Base-by-base conservation (phyloP, 2,888 invertebrate genomes). In the Drosophila trichaetosa region DNA sequence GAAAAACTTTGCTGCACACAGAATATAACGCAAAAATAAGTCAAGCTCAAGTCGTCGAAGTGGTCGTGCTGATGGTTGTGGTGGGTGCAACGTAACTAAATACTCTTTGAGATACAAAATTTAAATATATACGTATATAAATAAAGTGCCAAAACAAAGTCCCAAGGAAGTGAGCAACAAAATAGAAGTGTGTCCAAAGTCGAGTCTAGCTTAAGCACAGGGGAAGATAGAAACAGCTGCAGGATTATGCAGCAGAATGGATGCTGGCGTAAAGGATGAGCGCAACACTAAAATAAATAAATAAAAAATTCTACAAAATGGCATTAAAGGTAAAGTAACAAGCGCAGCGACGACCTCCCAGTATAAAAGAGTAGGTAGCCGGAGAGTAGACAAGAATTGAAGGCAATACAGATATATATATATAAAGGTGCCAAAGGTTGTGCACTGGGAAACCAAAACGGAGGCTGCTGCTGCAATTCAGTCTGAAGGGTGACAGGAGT, bases 141-240 rank as follows among this genome's bases (percentile, higher is more conserved):
- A 87, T 87, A 87, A 88, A 87, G 84, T 88, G 84, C 69, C 87
- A 88, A 83, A 87, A 90, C 89, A 86, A 90, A 90, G 87, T 88
- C 66, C 27, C 73, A 72, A 73, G 70, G 61, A 82, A 69, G 72
- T 70, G 70, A 78, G 64, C 49, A 63, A 69, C 59, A 61, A 69
- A 76, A 61, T 69, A 56, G 57, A 65, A 77, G 56, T 72, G 59
- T 77, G 68, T 72, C 68, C 73, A 76, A 75, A 73, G 68, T 67
- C 62, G 60, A 51, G 65, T 56, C 60, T 68, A 64, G 80, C 63
- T 65, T 56, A 36, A 42, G 59, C 21, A 27, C 18, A 33, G 7
- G 69, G 61, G 58, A 42, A 69, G 62, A 70, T 49, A 49, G 72
- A 64, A 71, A 72, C 84, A 84, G 89, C 87, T 82, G 89, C 84